Evolutionary conservation across 2,797 vertebrate species (phyloP), one percentile per base, ranked within the genome.

Genomic region (Phylloscopus collybita): DNA sequence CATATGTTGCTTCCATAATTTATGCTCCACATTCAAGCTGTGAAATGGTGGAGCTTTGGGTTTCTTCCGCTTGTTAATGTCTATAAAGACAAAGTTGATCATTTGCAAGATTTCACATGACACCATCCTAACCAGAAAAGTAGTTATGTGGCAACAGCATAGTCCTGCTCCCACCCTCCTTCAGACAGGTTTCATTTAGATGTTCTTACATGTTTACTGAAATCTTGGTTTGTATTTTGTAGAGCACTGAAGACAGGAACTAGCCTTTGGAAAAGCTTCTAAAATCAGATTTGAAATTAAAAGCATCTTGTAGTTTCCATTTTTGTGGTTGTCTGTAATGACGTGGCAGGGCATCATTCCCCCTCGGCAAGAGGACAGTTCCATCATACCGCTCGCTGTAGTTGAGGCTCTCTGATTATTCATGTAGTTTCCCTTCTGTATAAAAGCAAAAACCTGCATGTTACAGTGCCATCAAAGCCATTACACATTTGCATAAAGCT

Each of bases 231-330:
- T 4, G 1, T 62, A 10, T 82, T 80, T 76, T 71, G 8, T 44
- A 34, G 54, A 54, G 29, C 1, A 3, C 53, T 62, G 70, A 73
- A 88, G 40, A 19, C 44, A 44, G 62, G 60, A 93, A 82, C 38
- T 50, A 40, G 64, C 61, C 38, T 80, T 73, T 53, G 60, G 0
- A 0, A 80, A 80, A 80, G 42, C 34, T 95, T 92, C 88, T 89
- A 95, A 92, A 94, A 89, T 83, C 75, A 83, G 61, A 53, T 57
- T 80, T 89, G 51, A 82, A 86, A 93, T 94, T 34, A 76, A 96
- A 95, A 95, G 49, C 80, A 61, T 92, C 38, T 85, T 91, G 50
- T 45, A 71, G 74, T 53, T 40, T 87, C 50, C 0, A 0, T 67
- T 92, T 88, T 74, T 96, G 88, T 89, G 61, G 79, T 80, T 21